Base-by-base conservation (phyloP, 2,113 vertebrate genomes). In the Nyctibius bracteatus region DNA sequence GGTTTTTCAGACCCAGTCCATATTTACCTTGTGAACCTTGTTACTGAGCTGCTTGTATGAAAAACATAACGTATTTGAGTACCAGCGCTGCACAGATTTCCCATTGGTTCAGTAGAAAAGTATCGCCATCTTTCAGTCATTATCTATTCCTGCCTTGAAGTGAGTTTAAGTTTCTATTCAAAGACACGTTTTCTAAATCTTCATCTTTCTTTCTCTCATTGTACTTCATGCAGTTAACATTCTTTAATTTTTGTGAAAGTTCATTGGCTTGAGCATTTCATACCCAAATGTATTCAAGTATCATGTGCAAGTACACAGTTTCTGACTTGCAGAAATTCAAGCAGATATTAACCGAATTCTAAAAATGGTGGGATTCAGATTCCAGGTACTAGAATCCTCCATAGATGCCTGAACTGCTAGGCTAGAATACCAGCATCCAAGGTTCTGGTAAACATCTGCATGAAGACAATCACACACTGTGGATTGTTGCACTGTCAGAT, bases 21-120 rank as follows among this genome's bases (percentile, higher is more conserved):
- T 25, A 28, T 90, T 74, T 54, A 37, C 41, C 47, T 77, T 3
- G 8, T n/a, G 24, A 54, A 19, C 8, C 12, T 80, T 12, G 0
- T 41, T 58, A 37, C 35, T 25, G 12, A 75, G 23, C 39, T 74
- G 35, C 24, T 7, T 37, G 14, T 37, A 52, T 22, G 65, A 58
- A 57, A 77, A 52, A 1, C 3, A 0, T 0, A 47, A 16, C 2
- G 2, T 25, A 58, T 35, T 14, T 12, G 27, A 77, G 54, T 6
- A 13, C 15, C 74, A 62, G 39, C 3, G 19, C 44, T 52, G 19
- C 28, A 14, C 20, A 47, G 20, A n/a, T 15, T 44, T 6, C 41
- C 20, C 30, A 27, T 0, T 31, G 35, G 30, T 14, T 83, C 13
- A 77, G 23, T 3, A 47, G 28, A 59, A 33, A 63, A 61, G 9